Percentiles rank a stretch among this genome's conserved stretches.
Conservation (phyloP, 1,140 invertebrate genomes). For the Anastrepha obliqua region DNA sequence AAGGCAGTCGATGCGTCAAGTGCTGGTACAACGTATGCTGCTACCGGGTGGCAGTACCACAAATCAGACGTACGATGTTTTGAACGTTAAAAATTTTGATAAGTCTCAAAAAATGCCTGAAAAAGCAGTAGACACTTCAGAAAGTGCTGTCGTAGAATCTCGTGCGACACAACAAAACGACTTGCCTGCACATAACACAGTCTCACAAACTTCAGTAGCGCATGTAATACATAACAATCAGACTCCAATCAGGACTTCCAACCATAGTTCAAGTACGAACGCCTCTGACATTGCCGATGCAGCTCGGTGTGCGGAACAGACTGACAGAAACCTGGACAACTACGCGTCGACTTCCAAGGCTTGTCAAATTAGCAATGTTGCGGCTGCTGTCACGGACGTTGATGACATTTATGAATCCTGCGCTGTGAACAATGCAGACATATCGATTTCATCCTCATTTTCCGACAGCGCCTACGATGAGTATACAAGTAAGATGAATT, state of each 20-base stretch:
- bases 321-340: background rate
- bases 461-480: conserved; percentile 65
- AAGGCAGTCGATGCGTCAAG: conserved; percentile 65
- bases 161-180: background rate
- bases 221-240: background rate
- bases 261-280: background rate
- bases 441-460: conserved; percentile 53
- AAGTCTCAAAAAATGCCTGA: background rate
- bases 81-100: background rate
- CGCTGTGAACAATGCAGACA: conserved; percentile 15
- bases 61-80: conserved; percentile 25
- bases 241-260: background rate
- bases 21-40: conserved; percentile 68
- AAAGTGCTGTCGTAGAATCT: background rate
- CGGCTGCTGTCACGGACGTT: background rate
- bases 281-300: background rate
- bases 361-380: background rate
- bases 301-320: too few species aligned
- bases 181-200: background rate
- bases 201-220: background rate
- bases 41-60: conserved; percentile 56
- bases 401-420: background rate
- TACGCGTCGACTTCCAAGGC: background rate
- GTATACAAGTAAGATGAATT: conserved; percentile 62
- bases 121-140: background rate